Evolutionary conservation across 2,888 invertebrate species (phyloP).

Genomic region (Lasioglossum pauxillum): DNA sequence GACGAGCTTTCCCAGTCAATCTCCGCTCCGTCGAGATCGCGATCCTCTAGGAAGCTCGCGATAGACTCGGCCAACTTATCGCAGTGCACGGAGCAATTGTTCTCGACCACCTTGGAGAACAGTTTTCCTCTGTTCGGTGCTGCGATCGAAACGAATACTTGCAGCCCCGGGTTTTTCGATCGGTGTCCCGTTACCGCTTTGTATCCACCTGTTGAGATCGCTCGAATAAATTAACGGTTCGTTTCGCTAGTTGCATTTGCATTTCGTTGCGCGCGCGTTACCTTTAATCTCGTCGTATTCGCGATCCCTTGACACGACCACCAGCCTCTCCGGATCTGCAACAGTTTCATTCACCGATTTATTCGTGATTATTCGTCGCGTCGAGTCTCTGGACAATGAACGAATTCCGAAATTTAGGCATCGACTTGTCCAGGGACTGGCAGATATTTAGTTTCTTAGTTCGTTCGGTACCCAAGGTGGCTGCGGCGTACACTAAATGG

Average conservation of each 20-base stretch:
- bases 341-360: neutral
- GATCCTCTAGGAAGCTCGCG: slow-evolving; percentile 87
- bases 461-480: slow-evolving; percentile 85
- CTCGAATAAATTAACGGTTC: slow-evolving; percentile 48
- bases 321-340: slow-evolving; percentile 88
- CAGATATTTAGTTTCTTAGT: neutral
- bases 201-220: slow-evolving; percentile 88
- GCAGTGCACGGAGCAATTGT: slow-evolving; percentile 74
- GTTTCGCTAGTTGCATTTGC: neutral
- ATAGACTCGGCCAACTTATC: slow-evolving; percentile 88
- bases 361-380: neutral
- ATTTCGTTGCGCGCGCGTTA: slow-evolving; percentile 69
- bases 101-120: slow-evolving; percentile 38
- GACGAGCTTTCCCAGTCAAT: slow-evolving; percentile 86
- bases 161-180: slow-evolving; percentile 88
- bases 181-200: slow-evolving; percentile 89
- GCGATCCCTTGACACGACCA: slow-evolving; percentile 88
- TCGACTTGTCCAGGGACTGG: neutral
- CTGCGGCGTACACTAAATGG: slow-evolving; percentile 91
- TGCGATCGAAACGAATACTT: slow-evolving; percentile 89
- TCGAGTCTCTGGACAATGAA: neutral
- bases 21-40: slow-evolving; percentile 93
- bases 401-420: neutral
- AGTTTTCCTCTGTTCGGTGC: slow-evolving; percentile 54
- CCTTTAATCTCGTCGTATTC: slow-evolving; percentile 91